Evolutionary conservation across 2,888 invertebrate species (phyloP).

Genomic region (Leptinotarsa rubiginosa): DNA sequence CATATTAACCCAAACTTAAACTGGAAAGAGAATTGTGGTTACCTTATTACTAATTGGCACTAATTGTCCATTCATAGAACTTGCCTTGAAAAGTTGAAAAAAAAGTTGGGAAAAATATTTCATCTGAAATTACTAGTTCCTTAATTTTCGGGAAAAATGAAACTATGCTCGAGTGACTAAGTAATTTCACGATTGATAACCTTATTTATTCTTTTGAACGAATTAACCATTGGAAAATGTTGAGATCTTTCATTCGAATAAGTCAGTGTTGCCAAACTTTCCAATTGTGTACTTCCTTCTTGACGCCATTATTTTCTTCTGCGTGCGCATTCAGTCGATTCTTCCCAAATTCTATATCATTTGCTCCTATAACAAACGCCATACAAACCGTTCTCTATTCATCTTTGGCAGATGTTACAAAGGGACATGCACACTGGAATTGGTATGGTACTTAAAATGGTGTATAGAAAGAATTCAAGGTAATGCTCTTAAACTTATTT

Average conservation of each 20-base stretch:
- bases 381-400: neutral
- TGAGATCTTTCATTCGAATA: neutral
- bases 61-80: too few relatives aligned
- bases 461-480: neutral
- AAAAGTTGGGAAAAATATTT: too few relatives aligned
- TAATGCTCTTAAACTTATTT: neutral
- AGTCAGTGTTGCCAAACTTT: neutral
- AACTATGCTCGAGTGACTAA: too few relatives aligned
- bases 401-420: neutral
- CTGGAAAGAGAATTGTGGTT: too few relatives aligned
- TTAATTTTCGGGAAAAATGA: too few relatives aligned
- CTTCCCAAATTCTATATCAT: neutral
- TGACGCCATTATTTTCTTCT: neutral
- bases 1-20: too few relatives aligned
- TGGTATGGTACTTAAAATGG: constrained; percentile 7
- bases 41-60: too few relatives aligned
- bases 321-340: constrained; percentile 3
- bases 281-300: neutral
- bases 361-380: neutral
- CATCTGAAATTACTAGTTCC: too few relatives aligned
- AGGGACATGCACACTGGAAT: neutral
- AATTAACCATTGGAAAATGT: too few relatives aligned
- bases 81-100: too few relatives aligned
- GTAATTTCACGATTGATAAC: too few relatives aligned
- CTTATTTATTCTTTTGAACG: too few relatives aligned